phyloP scores from a whole-genome alignment of 2,113 vertebrate genomes.

The Pseudopodoces humilis region DNA sequence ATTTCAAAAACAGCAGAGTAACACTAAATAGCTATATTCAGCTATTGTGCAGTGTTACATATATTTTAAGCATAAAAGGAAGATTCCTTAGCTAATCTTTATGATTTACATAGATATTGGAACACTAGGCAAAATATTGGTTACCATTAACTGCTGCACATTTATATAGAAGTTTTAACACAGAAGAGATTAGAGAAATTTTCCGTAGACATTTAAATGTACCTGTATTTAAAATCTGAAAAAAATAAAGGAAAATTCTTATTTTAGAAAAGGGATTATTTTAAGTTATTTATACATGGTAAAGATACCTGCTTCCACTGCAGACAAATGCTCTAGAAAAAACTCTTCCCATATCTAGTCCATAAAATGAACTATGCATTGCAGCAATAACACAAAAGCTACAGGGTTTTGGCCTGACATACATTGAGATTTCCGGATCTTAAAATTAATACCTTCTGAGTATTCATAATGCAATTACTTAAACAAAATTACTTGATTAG shows the following conservation, averaged over 20 bases:
- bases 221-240: not conserved
- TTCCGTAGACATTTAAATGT: not conserved
- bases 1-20: not conserved
- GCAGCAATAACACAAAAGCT: not conserved
- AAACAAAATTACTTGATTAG: slow-evolving; percentile 39
- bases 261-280: not conserved
- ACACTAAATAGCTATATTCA: not conserved
- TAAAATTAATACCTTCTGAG: not conserved
- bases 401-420: not conserved
- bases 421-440: slow-evolving; percentile 8
- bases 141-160: not conserved
- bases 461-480: slow-evolving; percentile 30
- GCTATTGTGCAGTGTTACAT: not conserved
- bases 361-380: not conserved
- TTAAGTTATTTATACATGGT: not conserved
- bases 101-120: not conserved
- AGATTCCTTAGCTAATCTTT: not conserved
- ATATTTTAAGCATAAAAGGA: not conserved
- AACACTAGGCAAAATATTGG: not conserved
- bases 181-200: not conserved
- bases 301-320: not conserved
- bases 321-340: not conserved
- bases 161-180: not conserved
- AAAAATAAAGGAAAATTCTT: not conserved
- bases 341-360: not conserved